Base-by-base conservation (phyloP, 2,113 vertebrate genomes). In the Ornithorhynchus anatinus region DNA sequence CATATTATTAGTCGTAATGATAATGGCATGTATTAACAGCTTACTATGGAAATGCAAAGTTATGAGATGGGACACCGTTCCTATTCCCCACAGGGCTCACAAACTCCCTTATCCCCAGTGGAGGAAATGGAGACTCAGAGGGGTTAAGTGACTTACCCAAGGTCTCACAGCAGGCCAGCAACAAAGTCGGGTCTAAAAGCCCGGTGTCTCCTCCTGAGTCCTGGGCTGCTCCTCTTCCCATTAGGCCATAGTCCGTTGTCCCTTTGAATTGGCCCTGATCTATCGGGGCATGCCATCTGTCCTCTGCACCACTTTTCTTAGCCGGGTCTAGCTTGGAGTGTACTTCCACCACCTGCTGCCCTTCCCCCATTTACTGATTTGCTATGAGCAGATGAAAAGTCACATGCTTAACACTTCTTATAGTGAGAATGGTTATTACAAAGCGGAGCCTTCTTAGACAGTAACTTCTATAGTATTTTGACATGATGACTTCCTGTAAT, bases 401-500 rank as follows among this genome's bases (percentile, higher is more conserved):
- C 15, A 67, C 70, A 47, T 48, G 40, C 3, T 32, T 29, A 59
- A 80, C 33, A 25, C n/a, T 57, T 27, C 45, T 22, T 47, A 39
- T 20, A 13, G 78, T 59, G 25, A 85, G 58, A 25, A 72, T 56
- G 22, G 67, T 76, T 88, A 75, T 73, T 79, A 60, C 19, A 61
- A 67, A 64, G 58, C 53, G 85, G 77, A 88, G 86, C 70, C 82
- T n/a, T 58, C 69, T 72, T 31, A 81, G 78, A 70, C 37, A 47
- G 75, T 42, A 83, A 77, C 75, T 81, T 82, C 77, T 87, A 80
- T 79, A 31, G 73, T 85, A 88, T 83, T 88, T 77, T 88, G 74
- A 82, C 73, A 84, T 53, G 31, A n/a, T 47, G 88, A 66, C 72
- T 92, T 93, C 89, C 90, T 89, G 84, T 85, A 75, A 81, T 82